Base-by-base conservation (phyloP, 2,797 vertebrate genomes). In the Enteromius paludinosus region DNA sequence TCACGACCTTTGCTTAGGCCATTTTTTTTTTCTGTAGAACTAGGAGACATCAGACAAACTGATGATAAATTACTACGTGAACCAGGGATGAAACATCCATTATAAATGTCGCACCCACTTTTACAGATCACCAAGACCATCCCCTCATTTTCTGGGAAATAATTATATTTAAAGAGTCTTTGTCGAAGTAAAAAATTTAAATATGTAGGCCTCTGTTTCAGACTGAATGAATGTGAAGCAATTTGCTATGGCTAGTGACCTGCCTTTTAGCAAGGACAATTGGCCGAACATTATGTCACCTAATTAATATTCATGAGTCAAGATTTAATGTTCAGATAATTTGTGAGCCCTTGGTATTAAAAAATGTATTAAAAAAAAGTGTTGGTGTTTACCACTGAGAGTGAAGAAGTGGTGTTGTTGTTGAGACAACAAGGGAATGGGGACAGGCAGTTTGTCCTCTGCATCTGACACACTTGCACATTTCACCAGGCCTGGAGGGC, bases 371-470 rank as follows among this genome's bases (percentile, higher is more conserved):
- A n/a, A n/a, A 20, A 59, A 59, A 25, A 59, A 25, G 11, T 59
- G 23, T 11, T 59, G 23, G 56, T 59, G n/a, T 59, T 11, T 25
- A 38, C 62, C 65, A 43, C 30, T 15, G 30, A 70, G 41, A 65
- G 35, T 49, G 75, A 12, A 56, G 18, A 70, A 72, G 74, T 59
- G 10, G n/a, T 68, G 77, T 23, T 68, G 23, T 68, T 47, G 62
- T 64, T 81, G 15, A 74, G 30, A 74, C 4, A 52, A 62, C 28
- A 38, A 15, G 10, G 33, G 6, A 41, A 74, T 35, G 18, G 15
- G 33, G 61, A 25, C 43, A 78, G 15, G 5, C 7, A 14, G 17
- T 65, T 30, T 78, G 79, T 85, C 65, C 83, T 78, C 47, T 56
- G 47, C 38, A 38, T 68, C 17, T 79, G 4, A 23, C 18, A 9